A percentile compares a stretch with the other conserved stretches of the same genome.
Conservation (phyloP, 2,113 vertebrate genomes). For the Peromyscus polionotus region DNA sequence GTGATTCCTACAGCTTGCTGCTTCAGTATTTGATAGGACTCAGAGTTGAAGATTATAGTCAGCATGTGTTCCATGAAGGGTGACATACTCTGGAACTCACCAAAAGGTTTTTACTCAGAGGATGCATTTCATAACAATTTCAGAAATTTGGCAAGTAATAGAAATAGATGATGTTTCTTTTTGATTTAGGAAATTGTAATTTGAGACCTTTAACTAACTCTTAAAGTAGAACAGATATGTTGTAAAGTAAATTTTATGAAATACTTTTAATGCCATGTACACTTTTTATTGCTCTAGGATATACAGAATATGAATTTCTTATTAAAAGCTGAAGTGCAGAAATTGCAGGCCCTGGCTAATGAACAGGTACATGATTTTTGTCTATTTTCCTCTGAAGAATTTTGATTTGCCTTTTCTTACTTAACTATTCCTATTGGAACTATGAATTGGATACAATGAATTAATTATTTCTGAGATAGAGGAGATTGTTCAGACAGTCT, state of each 20-base stretch:
- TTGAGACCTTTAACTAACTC: conserved; percentile 49
- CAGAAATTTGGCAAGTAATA: conserved; percentile 20
- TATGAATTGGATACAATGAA: neutral
- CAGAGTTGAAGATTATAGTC: neutral
- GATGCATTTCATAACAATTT: neutral
- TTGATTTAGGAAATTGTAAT: conserved; percentile 48
- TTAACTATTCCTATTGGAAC: conserved; percentile 43
- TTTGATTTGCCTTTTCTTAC: conserved; percentile 29
- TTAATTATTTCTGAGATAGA: neutral
- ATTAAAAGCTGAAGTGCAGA: conserved; percentile 94
- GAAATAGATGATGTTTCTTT: neutral
- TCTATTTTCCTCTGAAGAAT: conserved; percentile 48
- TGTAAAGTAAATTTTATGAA: conserved; percentile 33
- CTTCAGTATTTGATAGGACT: neutral
- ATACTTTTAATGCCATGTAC: neutral
- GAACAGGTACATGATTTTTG: conserved; percentile 91
- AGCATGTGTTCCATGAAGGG: neutral
- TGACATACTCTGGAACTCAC: neutral
- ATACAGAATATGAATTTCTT: conserved; percentile 95
- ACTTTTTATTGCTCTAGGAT: conserved; percentile 86
- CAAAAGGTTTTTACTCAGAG: neutral
- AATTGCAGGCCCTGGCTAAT: conserved; percentile 93
- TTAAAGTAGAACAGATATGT: conserved; percentile 16
- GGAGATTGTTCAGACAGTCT: neutral
- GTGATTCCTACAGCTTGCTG: conserved; percentile 48